A percentile compares a stretch with the other conserved stretches of the same genome.
Evolutionary conservation across 2,797 vertebrate species (phyloP).

Genomic region (Phalloptychus januarius): DNA sequence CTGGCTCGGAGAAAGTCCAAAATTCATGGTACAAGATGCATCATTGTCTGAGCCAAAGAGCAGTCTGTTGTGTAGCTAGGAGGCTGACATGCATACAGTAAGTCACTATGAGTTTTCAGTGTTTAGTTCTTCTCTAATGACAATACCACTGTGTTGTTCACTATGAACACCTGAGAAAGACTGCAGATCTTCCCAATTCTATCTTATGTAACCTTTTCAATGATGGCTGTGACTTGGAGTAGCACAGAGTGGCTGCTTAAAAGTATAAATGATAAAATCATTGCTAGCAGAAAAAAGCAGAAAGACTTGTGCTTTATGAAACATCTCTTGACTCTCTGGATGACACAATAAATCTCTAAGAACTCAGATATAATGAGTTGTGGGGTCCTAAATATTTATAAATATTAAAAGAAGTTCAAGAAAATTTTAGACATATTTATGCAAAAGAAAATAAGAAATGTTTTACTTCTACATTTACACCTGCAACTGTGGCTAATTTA

Average conservation of each 20-base stretch:
- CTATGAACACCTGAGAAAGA: constrained; percentile 4
- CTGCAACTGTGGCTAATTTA: background rate
- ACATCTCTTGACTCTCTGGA: background rate
- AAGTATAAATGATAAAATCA: background rate
- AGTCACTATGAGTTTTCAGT: constrained; percentile 42
- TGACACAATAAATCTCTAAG: background rate
- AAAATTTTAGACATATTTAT: background rate
- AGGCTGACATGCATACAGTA: constrained; percentile 46
- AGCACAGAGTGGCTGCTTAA: background rate
- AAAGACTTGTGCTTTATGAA: background rate
- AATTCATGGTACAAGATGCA: constrained; percentile 28
- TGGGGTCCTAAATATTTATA: too few relatives aligned
- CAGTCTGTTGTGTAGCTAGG: constrained; percentile 40
- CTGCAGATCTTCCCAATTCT: background rate
- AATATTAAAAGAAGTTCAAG: background rate
- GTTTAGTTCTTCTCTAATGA: constrained; percentile 27
- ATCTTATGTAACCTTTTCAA: background rate
- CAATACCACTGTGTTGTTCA: constrained; percentile 31
- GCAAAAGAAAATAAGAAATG: background rate
- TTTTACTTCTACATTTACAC: background rate
- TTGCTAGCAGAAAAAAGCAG: background rate
- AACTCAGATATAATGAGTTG: background rate
- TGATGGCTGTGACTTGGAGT: background rate
- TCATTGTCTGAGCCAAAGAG: constrained; percentile 35
- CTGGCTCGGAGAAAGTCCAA: constrained; percentile 10